These are phyloP conservation scores for Ia io DNA, from an alignment of 2,113 vertebrate genomes.

Conservation along the genomic window DNA sequence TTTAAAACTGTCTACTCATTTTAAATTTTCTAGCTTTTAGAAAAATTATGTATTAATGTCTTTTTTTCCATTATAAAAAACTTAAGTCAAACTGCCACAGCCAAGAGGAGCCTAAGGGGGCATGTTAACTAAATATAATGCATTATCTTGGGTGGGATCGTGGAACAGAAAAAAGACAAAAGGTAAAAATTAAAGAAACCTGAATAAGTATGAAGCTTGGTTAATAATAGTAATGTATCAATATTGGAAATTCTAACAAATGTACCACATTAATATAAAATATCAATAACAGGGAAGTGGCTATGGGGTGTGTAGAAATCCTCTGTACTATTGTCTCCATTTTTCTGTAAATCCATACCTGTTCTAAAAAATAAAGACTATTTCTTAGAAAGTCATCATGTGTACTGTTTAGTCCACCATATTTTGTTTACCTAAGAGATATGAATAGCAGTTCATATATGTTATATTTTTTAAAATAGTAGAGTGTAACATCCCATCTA, in stretches of 20 bases:
- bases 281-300: not conserved
- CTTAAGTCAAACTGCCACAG: not conserved
- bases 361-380: not conserved
- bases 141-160: not conserved
- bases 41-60: not conserved
- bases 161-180: not conserved
- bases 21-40: not conserved
- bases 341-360: not conserved
- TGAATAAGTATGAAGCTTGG: not conserved
- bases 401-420: not conserved
- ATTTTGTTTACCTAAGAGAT: not conserved
- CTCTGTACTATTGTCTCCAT: not conserved
- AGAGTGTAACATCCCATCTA: not conserved
- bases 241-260: not conserved
- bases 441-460: not conserved
- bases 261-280: not conserved
- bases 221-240: not conserved
- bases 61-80: not conserved
- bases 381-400: not conserved
- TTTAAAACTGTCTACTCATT: not conserved
- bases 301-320: not conserved
- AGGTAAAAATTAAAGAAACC: not conserved
- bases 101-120: not conserved
- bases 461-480: not conserved
- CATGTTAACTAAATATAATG: not conserved